These are phyloP conservation scores for Drosophila paranaensis DNA, from an alignment of 2,888 invertebrate genomes.

Conservation along the genomic window DNA sequence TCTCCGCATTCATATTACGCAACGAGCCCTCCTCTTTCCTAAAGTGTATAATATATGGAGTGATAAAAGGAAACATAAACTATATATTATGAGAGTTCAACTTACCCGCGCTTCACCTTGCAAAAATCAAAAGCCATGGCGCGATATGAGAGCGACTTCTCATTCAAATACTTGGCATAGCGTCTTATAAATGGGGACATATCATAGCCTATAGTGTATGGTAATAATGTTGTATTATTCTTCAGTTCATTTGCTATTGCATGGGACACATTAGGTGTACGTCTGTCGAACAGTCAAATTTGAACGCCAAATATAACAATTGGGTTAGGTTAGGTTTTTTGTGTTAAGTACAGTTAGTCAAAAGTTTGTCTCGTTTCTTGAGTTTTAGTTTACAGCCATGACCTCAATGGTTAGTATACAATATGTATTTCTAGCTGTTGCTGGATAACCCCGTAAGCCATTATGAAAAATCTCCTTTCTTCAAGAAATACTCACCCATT, in stretches of 20 bases:
- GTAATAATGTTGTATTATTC: conserved; percentile 27
- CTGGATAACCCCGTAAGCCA: conserved; percentile 41
- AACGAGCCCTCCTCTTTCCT: conserved; percentile 99
- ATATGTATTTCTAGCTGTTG: conserved; percentile 14
- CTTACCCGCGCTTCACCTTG: conserved; percentile 99
- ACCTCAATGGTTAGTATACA: conserved; percentile 24
- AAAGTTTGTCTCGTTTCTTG: conserved; percentile 33
- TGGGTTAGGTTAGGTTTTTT: conserved; percentile 3
- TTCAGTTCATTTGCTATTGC: background rate
- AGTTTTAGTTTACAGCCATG: conserved; percentile 39
- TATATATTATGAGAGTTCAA: background rate
- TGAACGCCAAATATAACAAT: conserved; percentile 45
- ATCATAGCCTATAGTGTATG: conserved; percentile 92
- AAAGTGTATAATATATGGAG: conserved; percentile 26
- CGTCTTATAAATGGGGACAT: conserved; percentile 99
- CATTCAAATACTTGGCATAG: conserved; percentile 99
- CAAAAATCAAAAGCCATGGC: conserved; percentile 99
- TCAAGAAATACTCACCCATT: conserved; percentile 83
- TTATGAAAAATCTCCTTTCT: conserved; percentile 24
- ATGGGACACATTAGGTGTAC: conserved; percentile 28
- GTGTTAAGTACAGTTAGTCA: conserved; percentile 43
- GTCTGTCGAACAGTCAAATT: conserved; percentile 36
- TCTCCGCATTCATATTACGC: conserved; percentile 98
- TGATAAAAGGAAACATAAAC: background rate
- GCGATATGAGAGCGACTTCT: conserved; percentile 99